phyloP scores from a whole-genome alignment of 2,797 vertebrate genomes.

The Danio jaintianensis region DNA sequence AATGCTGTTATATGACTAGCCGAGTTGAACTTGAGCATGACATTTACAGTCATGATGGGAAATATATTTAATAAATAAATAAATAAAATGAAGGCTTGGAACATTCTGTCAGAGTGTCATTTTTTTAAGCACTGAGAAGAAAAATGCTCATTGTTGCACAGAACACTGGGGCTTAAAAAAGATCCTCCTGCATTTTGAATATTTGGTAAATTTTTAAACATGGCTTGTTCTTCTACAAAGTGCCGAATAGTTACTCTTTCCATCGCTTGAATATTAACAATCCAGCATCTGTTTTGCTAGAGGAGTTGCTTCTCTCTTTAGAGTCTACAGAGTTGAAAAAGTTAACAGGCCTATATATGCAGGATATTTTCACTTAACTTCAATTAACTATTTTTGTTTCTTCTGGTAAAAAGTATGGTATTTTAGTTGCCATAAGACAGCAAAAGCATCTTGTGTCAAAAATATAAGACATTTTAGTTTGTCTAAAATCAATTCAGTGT shows the following conservation, averaged over 20 bases:
- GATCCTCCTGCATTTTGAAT: conserved; percentile 34
- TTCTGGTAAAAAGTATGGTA: not conserved
- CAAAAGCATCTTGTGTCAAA: too few species aligned
- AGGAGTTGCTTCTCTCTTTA: conserved; percentile 8
- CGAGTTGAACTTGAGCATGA: conserved; percentile 29
- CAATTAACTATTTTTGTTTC: not conserved
- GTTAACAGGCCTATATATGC: not conserved
- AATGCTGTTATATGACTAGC: conserved; percentile 46
- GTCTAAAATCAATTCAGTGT: too few species aligned
- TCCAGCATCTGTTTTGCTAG: conserved; percentile 27
- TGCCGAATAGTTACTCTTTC: conserved; percentile 18
- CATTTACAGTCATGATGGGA: conserved; percentile 31
- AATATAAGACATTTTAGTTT: too few species aligned
- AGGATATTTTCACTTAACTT: not conserved
- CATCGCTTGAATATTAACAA: conserved; percentile 44
- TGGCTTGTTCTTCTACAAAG: conserved; percentile 27
- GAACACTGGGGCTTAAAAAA: conserved; percentile 18
- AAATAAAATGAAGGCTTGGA: not conserved
- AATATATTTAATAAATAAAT: not conserved
- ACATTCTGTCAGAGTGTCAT: not conserved
- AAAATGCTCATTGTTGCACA: not conserved
- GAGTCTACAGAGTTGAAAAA: conserved; percentile 23
- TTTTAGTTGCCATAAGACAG: too few species aligned
- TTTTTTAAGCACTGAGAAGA: not conserved
- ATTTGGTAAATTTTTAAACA: conserved; percentile 45